Evolutionary conservation across 2,888 invertebrate species (phyloP), one percentile per base, ranked within the genome.

Genomic region (Dynastes hyllus): DNA sequence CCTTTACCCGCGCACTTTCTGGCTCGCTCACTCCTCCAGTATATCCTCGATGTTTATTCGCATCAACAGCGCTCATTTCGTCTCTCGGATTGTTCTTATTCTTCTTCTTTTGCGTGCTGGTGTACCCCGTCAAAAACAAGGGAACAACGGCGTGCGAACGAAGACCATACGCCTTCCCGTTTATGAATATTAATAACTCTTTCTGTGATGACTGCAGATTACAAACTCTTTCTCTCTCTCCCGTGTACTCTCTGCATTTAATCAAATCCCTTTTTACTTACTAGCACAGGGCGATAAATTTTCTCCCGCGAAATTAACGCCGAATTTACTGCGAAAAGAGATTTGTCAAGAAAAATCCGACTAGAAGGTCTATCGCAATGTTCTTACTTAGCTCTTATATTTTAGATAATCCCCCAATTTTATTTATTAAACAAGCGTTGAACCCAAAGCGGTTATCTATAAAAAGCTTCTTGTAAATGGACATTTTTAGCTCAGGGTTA

Each of bases 171-270:
- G 85, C 85, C 83, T 83, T 84, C 82, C 82, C 83, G 85, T 87
- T 87, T 87, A 87, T 87, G 87, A 87, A 88, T 87, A 87, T 87
- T 87, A 88, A 88, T 88, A 86, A 85, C 85, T 83, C 82, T 82
- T 82, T 66, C 79, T 66, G 61, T 45, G 79, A 79, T 71, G 83
- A 82, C 82, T 69, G 76, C 71, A 79, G 80, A 79, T 71, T 77
- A 71, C 58, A 27, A 55, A 50, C 73, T 61, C 45, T 45, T 11
- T 61, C 73, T 61, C 40, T 50, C 71, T 55, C 13, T 53, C 51
- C 11, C 45, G 45, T 29, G 50, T 75, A 58, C 61, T 61, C 37
- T 77, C n/a, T 69, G 58, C 77, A 67, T 77, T 77, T 77, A 77
- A 77, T 77, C 77, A 69, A 77, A 77, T 67, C 77, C 55, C 67